These are phyloP conservation scores for Ectemnius continuus DNA, from an alignment of 2,888 invertebrate genomes.

Conservation along the genomic window DNA sequence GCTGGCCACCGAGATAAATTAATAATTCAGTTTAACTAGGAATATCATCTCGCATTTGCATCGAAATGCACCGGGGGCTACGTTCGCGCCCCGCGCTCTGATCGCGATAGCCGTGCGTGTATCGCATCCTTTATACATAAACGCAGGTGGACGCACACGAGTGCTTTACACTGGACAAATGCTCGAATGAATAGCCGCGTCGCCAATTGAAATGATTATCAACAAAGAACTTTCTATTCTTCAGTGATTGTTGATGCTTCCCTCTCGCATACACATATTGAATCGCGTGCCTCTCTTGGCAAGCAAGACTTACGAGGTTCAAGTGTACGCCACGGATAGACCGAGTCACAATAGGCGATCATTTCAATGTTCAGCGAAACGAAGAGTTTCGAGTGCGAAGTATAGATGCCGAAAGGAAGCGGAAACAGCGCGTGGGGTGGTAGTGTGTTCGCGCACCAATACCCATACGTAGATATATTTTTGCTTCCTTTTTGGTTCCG, in stretches of 20 bases:
- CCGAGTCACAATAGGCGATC: no score
- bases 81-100: background rate
- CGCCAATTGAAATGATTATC: slow-evolving; percentile 1
- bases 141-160: background rate
- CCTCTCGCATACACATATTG: no score
- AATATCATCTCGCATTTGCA: slow-evolving; percentile 43
- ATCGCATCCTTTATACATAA: no score
- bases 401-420: background rate
- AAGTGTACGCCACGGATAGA: no score
- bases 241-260: no score
- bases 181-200: slow-evolving; percentile 28
- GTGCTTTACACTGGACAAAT: slow-evolving; percentile 14
- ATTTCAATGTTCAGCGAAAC: background rate
- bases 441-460: no score
- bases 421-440: background rate
- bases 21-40: slow-evolving; percentile 46
- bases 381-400: background rate
- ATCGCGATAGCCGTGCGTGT: no score
- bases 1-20: slow-evolving; percentile 36
- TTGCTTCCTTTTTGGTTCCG: no score
- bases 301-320: no score
- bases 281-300: no score
- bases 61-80: slow-evolving; percentile 34
- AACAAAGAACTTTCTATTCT: no score
- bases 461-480: no score